phyloP scores from a whole-genome alignment of 2,888 invertebrate species.

The Morpho helenor region DNA sequence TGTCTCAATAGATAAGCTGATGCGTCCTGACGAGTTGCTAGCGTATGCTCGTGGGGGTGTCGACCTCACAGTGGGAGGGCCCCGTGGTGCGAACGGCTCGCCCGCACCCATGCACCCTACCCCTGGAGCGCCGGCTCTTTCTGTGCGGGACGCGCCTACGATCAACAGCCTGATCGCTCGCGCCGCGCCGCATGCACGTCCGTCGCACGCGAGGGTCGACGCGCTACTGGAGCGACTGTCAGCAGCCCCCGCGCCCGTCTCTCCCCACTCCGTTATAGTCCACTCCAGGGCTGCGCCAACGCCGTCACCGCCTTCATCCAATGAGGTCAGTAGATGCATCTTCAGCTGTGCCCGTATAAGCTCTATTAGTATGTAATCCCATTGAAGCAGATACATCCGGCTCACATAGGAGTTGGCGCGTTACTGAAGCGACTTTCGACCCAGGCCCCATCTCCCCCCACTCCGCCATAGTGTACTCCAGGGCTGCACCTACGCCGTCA shows the following conservation, averaged over 20 bases:
- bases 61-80: constrained; percentile 67
- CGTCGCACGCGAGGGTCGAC: constrained; percentile 55
- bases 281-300: constrained; percentile 58
- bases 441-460: constrained; percentile 53
- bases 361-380: no score
- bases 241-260: constrained; percentile 43
- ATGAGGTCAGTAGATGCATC: constrained; percentile 41
- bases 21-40: constrained; percentile 57
- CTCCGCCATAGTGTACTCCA: constrained; percentile 70
- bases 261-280: constrained; percentile 73
- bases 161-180: constrained; percentile 79
- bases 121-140: constrained; percentile 64
- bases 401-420: no score
- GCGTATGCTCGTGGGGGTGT: constrained; percentile 70
- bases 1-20: constrained; percentile 49
- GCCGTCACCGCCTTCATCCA: constrained; percentile 64
- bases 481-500: constrained; percentile 57
- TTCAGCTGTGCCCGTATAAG: no score
- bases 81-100: constrained; percentile 38
- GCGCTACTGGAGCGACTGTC: constrained; percentile 62
- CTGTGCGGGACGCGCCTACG: constrained; percentile 82
- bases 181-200: constrained; percentile 37
- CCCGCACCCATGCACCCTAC: constrained; percentile 57
- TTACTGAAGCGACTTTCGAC: no score
- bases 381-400: no score